Base-by-base conservation (phyloP, 2,888 invertebrate genomes). In the Brachyptera risi region DNA sequence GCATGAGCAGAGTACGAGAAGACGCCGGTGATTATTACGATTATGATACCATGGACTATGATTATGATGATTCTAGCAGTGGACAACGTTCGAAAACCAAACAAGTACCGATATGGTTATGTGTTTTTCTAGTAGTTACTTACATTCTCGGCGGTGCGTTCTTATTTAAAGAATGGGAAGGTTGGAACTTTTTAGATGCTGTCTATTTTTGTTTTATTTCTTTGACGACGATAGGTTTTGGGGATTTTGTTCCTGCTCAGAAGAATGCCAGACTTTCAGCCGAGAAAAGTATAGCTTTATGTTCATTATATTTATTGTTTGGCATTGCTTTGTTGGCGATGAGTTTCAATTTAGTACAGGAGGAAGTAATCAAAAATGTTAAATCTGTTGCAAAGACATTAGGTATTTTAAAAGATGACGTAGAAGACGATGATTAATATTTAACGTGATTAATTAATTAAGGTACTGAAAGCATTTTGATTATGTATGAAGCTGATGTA, bases 271-370 rank as follows among this genome's bases (percentile, higher is more conserved):
- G 66, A 61, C 74, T 75, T 13, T 76, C 78, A 50, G 77, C 78
- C 0, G 76, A 78, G 67, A 75, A 83, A 67, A 85, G 86, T 67
- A 84, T 96, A 65, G 94, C 94, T 0, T 81, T 95, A 58, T 95
- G 94, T 71, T 94, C 94, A 0, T 78, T 96, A 60, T 97, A 97
- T 77, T 79, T 97, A 65, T 81, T 97, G 44, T 95, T 96, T 74
- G 96, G 96, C 5, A 96, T 96, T 71, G 92, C 96, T 0, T 77
- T 96, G 49, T 78, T 96, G 66, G 96, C 96, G 26, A 97, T 96
- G 96, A 93, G 93, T 70, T 96, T 96, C 77, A 96, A 96, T 79
- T 78, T 96, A 72, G 95, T 96, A 47, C 96, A 95, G 74, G 94
- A 94, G 73, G 92, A 95, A 75, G 93, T 95, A 9, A 90, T 93